Evolutionary conservation across 2,888 invertebrate species (phyloP), one percentile per base, ranked within the genome.

Genomic region (Minunthozetes semirufus): DNA sequence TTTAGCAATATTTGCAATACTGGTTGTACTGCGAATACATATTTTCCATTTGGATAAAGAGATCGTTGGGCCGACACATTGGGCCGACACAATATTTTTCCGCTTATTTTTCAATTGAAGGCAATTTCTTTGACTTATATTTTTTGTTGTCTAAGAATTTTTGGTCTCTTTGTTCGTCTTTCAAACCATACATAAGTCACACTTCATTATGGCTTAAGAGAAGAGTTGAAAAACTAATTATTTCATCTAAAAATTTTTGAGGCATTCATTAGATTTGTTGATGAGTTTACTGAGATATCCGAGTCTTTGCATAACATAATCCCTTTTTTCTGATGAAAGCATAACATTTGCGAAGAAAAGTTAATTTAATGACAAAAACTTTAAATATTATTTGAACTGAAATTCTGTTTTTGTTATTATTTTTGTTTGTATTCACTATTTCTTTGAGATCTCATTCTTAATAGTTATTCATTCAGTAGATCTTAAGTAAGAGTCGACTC

Each of bases 21-120:
- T 38, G 5, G 27, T 27, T 59, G 27, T 59, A 59, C 59, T 50
- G 56, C 15, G 13, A 59, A 56, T 59, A 25, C 27, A 27, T 29
- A 61, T 61, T 70, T 70, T 70, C 25, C 42, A 68, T 42, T 42
- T 42, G 13, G 42, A 48, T 48, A 11, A 48, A 42, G 48, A 13
- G 46, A 25, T 19, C 70, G 25, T 46, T 70, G 48, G 48, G 70
- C 38, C 70, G 42, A 70, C 33, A 70, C 46, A 38, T 46, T 70
- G 48, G 48, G 70, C 38, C 70, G 42, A 70, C 33, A 70, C 46
- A 38, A 42, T 29, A 59, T 59, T 59, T 46, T 42, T 17, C 46
- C 48, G 70, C 48, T 70, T 70, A 19, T 48, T 25, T 22, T 42
- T 70, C 61, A 61, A 50, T 29, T 22, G 8, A 56, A 5, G 11